Evolutionary conservation across 2,797 vertebrate genomes (phyloP), one percentile per base, ranked within the genome.

Genomic region (Crocodylus rhombifer): DNA sequence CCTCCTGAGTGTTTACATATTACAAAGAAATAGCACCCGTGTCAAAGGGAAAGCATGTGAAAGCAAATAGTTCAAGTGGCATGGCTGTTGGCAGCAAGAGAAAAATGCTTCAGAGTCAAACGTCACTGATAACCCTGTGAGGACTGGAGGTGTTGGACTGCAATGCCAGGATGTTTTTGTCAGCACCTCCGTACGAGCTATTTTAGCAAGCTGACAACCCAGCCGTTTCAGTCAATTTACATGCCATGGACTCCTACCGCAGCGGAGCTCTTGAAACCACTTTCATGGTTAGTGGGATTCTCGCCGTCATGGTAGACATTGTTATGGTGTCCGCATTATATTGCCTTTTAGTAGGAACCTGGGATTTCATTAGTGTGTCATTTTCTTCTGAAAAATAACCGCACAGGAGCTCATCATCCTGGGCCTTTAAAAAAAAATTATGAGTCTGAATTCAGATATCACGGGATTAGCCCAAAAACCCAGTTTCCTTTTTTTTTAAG

Each of bases 21-120:
- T 20, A 91, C 92, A n/a, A 55, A 95, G 94, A 97, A 96, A 96
- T 97, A 96, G 95, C 96, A 96, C 93, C 95, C 87, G 65, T 95
- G 96, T 97, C 96, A 97, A 97, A 96, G 91, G 96, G 96, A 97
- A 97, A 96, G 96, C 96, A 96, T 88, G 95, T 13, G 91, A 96
- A 95, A 97, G 94, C 94, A 90, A 95, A 96, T 94, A 93, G 92
- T 78, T 85, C 28, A 10, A 14, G 57, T 91, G 92, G 77, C 92
- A 93, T 83, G 55, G 93, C 90, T 90, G 80, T 30, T 97, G 96
- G 96, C 96, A 96, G 93, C 16, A 1, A 36, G 88, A 57, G 20
- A 82, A 91, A 94, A 96, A 97, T 94, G 94, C 78, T 95, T 79
- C 0, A 2, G 87, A 88, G 92, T 95, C 93, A 55, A 96, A 96